phyloP scores from a whole-genome alignment of 2,797 vertebrate species.

The Streptopelia turtur region DNA sequence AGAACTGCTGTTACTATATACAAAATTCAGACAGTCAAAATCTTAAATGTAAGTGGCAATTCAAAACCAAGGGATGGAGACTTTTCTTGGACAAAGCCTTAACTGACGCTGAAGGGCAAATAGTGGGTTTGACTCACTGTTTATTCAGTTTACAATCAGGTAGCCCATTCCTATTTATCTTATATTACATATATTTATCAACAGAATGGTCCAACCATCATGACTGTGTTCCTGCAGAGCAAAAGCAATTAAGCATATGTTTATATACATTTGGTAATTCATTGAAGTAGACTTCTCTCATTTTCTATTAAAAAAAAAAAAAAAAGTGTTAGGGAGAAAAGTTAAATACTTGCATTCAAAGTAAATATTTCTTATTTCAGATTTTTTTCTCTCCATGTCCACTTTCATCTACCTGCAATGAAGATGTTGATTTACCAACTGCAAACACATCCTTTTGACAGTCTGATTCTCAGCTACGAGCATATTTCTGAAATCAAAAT shows the following conservation, averaged over 20 bases:
- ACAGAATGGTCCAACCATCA: background rate
- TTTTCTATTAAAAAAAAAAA: background rate
- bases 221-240: background rate
- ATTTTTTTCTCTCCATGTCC: background rate
- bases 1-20: background rate
- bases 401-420: background rate
- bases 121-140: background rate
- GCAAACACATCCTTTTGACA: background rate
- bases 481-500: constrained; percentile 42
- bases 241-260: constrained; percentile 5
- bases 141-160: background rate
- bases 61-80: background rate
- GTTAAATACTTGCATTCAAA: background rate
- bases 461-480: background rate
- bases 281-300: background rate
- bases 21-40: background rate
- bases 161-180: background rate
- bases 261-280: background rate
- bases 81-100: background rate
- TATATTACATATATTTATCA: background rate
- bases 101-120: background rate
- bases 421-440: background rate
- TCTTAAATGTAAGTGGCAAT: background rate
- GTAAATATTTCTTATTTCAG: background rate
- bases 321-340: background rate